phyloP scores from a whole-genome alignment of 2,888 invertebrate species.

The Pristionchus fissidentatus region DNA sequence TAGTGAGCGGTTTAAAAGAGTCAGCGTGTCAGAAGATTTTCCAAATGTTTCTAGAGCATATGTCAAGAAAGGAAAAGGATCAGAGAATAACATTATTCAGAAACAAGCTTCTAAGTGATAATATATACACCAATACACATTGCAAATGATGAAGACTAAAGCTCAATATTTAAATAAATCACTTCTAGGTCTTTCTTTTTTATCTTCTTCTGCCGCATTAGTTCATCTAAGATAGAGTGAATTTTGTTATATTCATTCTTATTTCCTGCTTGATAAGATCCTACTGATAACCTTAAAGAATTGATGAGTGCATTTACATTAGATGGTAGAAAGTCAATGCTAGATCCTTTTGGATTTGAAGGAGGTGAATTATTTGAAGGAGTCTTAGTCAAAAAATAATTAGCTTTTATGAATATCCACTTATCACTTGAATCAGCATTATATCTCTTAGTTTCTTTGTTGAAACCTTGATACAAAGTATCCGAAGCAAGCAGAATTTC shows the following conservation, averaged over 20 bases:
- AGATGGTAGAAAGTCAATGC: constrained; percentile 50
- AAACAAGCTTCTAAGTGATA: neutral
- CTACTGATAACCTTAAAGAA: constrained; percentile 52
- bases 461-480: constrained; percentile 60
- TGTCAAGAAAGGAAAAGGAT: too few species aligned
- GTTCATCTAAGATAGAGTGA: constrained; percentile 58
- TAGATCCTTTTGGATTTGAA: neutral
- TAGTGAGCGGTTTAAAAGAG: neutral
- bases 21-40: neutral
- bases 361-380: neutral
- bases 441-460: constrained; percentile 57
- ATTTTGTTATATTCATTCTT: constrained; percentile 59
- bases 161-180: constrained; percentile 55
- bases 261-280: constrained; percentile 62
- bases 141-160: constrained; percentile 34
- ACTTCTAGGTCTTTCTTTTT: constrained; percentile 52
- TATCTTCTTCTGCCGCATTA: constrained; percentile 51
- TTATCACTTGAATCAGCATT: constrained; percentile 65
- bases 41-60: too few species aligned
- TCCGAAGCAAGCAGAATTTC: constrained; percentile 59
- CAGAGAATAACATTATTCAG: neutral
- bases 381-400: constrained; percentile 53
- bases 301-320: constrained; percentile 55
- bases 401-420: constrained; percentile 61
- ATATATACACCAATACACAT: neutral